Base-by-base conservation (phyloP, 2,797 vertebrate species). In the Sebastolobus alascanus region DNA sequence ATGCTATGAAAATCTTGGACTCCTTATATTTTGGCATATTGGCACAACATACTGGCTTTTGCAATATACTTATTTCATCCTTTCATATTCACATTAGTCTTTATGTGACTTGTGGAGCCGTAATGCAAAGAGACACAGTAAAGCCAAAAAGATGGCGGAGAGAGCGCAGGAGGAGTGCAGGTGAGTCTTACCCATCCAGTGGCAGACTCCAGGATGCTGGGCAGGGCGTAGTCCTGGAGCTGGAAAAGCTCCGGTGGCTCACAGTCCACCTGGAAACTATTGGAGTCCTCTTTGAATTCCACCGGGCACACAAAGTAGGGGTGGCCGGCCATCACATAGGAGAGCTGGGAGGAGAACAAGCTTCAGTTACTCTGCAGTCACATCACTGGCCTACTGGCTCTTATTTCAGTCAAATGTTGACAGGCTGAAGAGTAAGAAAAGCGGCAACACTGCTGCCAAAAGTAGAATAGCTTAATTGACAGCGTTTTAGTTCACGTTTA, bases 251-350 rank as follows among this genome's bases (percentile, higher is more conserved):
- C 97, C 0, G 98, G 95, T 0, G 98, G 98, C 72, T 98, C 95
- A 18, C 98, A 99, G 92, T 99, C 97, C 94, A 99, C 97, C 0
- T 97, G 97, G 94, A 99, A 99, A 70, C 98, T 96, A 95, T 99
- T 99, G 90, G 97, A 96, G 92, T 99, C 98, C 0, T 96, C 99
- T 95, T 99, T 99, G 94, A 98, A 99, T 92, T 99, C 98, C 92
- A 99, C 98, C 0, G 98, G 98, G 85, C 98, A 99, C 27, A 98
- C 97, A n/a, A 99, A 99, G 95, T 97, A 99, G 56, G 96, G 94
- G 87, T 95, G 98, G n/a, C 97, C 97, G 0, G 98, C 94, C 98
- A 99, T 99, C 88, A 99, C 95, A 0, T 99, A 99, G 61, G 98
- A 98, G 9, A 99, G 95, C 98, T 99, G 87, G 67, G 82, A 66